phyloP scores from a whole-genome alignment of 2,888 invertebrate genomes.

The Ceramica pisi region DNA sequence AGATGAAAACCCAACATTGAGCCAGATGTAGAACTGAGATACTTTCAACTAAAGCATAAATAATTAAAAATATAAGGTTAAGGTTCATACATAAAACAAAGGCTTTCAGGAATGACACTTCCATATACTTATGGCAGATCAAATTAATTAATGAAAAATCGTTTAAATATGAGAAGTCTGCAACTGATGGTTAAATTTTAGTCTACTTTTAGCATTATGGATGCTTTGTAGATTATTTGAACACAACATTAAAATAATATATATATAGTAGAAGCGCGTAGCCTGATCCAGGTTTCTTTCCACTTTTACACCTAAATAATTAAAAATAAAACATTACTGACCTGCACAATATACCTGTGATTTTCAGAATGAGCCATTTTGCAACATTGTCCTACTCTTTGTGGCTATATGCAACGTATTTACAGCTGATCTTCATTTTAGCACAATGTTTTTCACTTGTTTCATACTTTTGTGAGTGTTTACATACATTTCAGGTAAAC shows the following conservation, averaged over 20 bases:
- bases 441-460: slow-evolving; percentile 69
- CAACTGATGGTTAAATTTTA: background rate
- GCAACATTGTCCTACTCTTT: slow-evolving; percentile 85
- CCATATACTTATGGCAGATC: background rate
- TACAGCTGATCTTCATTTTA: slow-evolving; percentile 77
- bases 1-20: slow-evolving; percentile 25
- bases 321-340: slow-evolving; percentile 78
- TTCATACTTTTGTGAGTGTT: slow-evolving; percentile 68
- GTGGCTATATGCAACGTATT: slow-evolving; percentile 72
- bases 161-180: background rate
- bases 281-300: background rate
- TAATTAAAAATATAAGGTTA: background rate
- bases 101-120: slow-evolving; percentile 7
- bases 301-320: background rate
- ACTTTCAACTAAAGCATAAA: slow-evolving; percentile 11
- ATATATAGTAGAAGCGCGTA: background rate
- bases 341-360: slow-evolving; percentile 94
- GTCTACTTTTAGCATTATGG: background rate
- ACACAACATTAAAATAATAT: background rate
- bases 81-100: slow-evolving; percentile 21
- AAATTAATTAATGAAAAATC: background rate
- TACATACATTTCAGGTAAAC: slow-evolving; percentile 67
- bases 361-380: slow-evolving; percentile 92
- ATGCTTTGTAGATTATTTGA: background rate
- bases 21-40: background rate